Conservation (phyloP, 2,113 vertebrate species). For the Hepsetus odoe region DNA sequence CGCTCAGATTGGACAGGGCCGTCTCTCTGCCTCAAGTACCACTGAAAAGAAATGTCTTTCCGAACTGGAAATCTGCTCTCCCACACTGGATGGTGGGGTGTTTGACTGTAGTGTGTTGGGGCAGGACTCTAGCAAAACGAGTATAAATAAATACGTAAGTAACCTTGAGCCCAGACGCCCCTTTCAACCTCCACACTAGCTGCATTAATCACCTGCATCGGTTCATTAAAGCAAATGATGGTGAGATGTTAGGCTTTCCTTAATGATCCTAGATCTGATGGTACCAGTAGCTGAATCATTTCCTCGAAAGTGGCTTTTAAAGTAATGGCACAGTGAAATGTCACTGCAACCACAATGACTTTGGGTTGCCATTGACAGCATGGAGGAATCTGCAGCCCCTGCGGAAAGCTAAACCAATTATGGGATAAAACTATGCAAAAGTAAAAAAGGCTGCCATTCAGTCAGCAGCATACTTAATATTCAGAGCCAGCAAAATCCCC, state of each 20-base stretch:
- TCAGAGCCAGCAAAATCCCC: not conserved
- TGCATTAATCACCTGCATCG: not conserved
- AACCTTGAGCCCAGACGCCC: conserved; percentile 4
- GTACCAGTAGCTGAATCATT: not conserved
- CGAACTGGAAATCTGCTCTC: not conserved
- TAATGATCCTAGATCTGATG: not conserved
- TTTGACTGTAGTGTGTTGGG: no score
- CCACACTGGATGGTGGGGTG: no score
- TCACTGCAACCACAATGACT: not conserved
- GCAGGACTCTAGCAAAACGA: not conserved
- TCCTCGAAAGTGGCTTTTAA: not conserved
- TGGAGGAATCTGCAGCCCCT: not conserved
- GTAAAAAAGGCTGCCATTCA: not conserved
- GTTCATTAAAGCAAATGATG: not conserved
- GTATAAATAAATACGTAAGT: not conserved
- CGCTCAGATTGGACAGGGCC: not conserved
- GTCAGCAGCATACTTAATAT: not conserved
- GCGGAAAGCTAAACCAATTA: not conserved
- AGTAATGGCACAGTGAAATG: not conserved
- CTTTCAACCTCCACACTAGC: conserved; percentile 25
- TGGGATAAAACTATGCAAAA: not conserved
- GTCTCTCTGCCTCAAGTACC: not conserved
- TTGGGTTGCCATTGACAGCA: not conserved
- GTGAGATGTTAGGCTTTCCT: not conserved
- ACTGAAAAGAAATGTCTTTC: not conserved